Conservation (phyloP, 2,888 invertebrate species). For the Amiota minor region DNA sequence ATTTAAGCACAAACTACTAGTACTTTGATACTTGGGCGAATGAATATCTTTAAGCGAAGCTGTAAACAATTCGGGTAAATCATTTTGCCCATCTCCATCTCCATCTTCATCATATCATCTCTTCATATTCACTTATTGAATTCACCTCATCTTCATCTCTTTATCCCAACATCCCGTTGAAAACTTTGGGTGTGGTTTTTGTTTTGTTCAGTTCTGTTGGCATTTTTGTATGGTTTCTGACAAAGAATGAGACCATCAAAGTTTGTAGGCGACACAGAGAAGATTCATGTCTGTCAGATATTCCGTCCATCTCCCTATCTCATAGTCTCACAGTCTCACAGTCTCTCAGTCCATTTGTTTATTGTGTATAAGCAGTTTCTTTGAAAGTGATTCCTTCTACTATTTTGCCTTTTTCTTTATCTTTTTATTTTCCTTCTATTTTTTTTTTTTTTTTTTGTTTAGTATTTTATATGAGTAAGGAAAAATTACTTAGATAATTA, state of each 20-base stretch:
- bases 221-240: background rate
- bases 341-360: too few relatives aligned
- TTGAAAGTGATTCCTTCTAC: background rate
- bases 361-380: background rate
- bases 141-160: too few relatives aligned
- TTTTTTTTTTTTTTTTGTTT: background rate
- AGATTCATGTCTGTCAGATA: too few relatives aligned
- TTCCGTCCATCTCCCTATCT: too few relatives aligned
- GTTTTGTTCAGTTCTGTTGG: conserved; percentile 7
- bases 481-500: conserved; percentile 21
- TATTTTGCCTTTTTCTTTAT: background rate
- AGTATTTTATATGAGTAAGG: background rate
- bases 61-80: conserved; percentile 8
- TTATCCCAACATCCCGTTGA: background rate
- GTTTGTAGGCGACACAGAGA: background rate
- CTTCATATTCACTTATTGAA: too few relatives aligned
- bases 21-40: background rate
- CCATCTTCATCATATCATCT: background rate
- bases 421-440: too few relatives aligned
- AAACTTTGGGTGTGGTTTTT: conserved; percentile 15
- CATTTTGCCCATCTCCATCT: background rate
- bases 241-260: background rate
- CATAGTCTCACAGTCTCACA: too few relatives aligned
- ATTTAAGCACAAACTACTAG: background rate
- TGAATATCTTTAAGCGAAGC: conserved; percentile 19